Evolutionary conservation across 2,888 invertebrate species (phyloP).

Genomic region (Ferrisia virgata): DNA sequence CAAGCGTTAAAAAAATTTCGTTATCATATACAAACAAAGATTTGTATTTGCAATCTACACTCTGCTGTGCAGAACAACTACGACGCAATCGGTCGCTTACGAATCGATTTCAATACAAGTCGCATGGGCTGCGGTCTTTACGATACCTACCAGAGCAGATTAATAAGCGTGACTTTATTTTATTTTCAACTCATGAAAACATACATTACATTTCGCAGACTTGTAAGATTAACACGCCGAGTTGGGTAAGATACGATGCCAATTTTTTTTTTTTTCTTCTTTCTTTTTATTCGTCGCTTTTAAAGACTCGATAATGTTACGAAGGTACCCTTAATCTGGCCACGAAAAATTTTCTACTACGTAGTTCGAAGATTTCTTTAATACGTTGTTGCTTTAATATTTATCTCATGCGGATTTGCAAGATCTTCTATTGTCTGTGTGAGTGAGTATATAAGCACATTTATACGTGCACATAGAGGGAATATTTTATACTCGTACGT

Average conservation of each 20-base stretch:
- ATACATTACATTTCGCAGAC: not conserved
- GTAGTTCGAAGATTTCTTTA: not conserved
- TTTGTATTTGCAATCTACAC: not conserved
- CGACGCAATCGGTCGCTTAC: not conserved
- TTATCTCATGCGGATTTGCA: not conserved
- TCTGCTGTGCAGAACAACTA: not conserved
- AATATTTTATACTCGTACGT: too few relatives aligned
- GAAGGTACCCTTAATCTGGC: not conserved
- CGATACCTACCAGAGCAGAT: not conserved
- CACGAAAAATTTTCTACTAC: not conserved
- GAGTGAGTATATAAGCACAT: too few relatives aligned
- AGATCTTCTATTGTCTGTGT: not conserved
- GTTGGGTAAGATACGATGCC: not conserved
- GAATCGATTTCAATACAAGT: not conserved
- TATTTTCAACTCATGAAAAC: not conserved
- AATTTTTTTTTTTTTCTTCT: not conserved
- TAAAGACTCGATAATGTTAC: not conserved
- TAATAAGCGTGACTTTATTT: not conserved
- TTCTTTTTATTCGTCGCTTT: not conserved
- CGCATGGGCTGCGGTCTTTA: not conserved
- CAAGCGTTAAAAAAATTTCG: conserved; percentile 16
- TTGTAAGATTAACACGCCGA: not conserved
- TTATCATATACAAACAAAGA: conserved; percentile 17
- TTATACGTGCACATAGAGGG: not conserved
- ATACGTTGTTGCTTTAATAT: not conserved